Evolutionary conservation across 2,888 invertebrate species (phyloP), one percentile per base, ranked within the genome.

Genomic region (Caenorhabditis sulstoni): DNA sequence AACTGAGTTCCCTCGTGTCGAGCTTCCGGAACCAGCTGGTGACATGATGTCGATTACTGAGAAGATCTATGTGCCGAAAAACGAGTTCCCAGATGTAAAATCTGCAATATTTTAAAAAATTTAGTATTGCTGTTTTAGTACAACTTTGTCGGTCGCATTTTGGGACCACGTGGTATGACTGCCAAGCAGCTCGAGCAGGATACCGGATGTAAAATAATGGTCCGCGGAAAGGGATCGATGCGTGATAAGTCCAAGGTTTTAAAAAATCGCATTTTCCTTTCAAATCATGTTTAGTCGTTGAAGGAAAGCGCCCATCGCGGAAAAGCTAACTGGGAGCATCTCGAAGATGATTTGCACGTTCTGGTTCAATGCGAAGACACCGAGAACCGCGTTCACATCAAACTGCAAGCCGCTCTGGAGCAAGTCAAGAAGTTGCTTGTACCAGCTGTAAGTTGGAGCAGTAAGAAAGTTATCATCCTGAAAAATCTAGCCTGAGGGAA

Each of bases 181-280:
- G 98, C 99, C 67, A 99, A 99, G 93, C 98, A 99, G 93, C 93
- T 99, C 92, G 99, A 99, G 93, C 96, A 97, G 93, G 98, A 98
- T 93, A 99, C 98, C 90, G 98, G 98, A 89, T 99, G 99, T 93
- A 99, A 99, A 94, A 98, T 99, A 91, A 99, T 99, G 99, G 97
- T 99, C 90, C 94, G 99, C 93, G 98, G 99, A 91, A 96, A 96
- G 92, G 86, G 86, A 18, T 85, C 85, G 11, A 85, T 86, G 85
- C 76, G 85, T 18, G 86, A 86, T 55, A 83, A 82, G 59, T 77
- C 78, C 12, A 85, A 81, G 83, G 77, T 77, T 68, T n/a, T 47
- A 3, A 11, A 18, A 14, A 11, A 18, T 8, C n/a, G 22, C 22
- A n/a, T 39, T n/a, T 23, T 9, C 14, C 5, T 47, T 57, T n/a